Base-by-base conservation (phyloP, 1,140 invertebrate species). In the Caenorhabditis latens region DNA sequence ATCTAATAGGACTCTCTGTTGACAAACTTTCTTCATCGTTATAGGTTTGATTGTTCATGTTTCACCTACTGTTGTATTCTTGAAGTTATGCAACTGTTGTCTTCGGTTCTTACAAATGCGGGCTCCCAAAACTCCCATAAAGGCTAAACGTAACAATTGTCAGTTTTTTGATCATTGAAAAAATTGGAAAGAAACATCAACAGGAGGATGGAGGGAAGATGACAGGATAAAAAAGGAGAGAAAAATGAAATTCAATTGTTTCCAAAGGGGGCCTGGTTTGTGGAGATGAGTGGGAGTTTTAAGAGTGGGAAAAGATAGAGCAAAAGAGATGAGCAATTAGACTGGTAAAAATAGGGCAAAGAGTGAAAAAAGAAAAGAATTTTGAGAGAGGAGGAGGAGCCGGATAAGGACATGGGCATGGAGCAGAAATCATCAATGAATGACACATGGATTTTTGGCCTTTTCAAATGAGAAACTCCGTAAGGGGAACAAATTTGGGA, bases 211-310 rank as follows among this genome's bases (percentile, higher is more conserved):
- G 32, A 32, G 32, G 32, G 32, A 32, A 24, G 61, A 13, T 2
- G 21, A 9, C 24, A 32, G 11, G 5, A 79, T 19, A 43, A 19
- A 50, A 50, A 16, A 11, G 43, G 42, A 63, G 21, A 11, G 32
- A 79, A 79, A 50, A 4, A 9, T 24, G 40, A 79, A 79, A 79
- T 79, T 79, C 43, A 79, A 79, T 79, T 79, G 71, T 79, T 79
- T 48, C 53, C 53, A 32, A 32, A 32, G 32, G 32, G 32, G 65
- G 40, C 4, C 9, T 7, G 21, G 40, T 16, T 7, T 14, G 40
- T 14, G 16, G 42, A 14, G 71, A 79, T 43, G 71, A 79, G 71
- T 79, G 71, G 71, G 71, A 79, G 71, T 79, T 53, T 11, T 79
- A 16, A 46, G 42, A 75, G 67, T 40, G 5, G 40, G 7, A 48